A percentile compares a stretch with the other conserved stretches of the same genome.
Evolutionary conservation across 2,797 vertebrate species (phyloP).

Genomic region (Lepus townsendii): DNA sequence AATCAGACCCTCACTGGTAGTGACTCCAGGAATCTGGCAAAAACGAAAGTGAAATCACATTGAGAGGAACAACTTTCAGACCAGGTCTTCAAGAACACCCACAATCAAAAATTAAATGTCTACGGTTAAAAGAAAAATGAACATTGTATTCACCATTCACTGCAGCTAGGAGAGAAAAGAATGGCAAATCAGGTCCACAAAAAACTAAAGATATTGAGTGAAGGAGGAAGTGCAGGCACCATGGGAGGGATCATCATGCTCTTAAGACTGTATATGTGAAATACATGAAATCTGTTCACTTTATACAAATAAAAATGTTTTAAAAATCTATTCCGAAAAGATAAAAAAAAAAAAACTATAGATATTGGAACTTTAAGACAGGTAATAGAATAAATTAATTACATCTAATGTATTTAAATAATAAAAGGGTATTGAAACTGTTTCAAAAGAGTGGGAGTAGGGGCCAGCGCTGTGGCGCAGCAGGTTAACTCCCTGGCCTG

Average conservation of each 20-base stretch:
- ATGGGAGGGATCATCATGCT: too few relatives aligned
- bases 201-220: background rate
- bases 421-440: background rate
- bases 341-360: background rate
- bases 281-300: too few relatives aligned
- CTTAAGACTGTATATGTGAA: too few relatives aligned
- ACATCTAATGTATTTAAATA: background rate
- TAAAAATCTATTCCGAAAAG: too few relatives aligned
- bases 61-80: background rate
- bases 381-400: conserved; percentile 31
- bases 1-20: background rate
- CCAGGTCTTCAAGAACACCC: background rate
- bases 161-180: too few relatives aligned
- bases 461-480: too few relatives aligned
- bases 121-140: conserved; percentile 6
- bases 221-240: too few relatives aligned
- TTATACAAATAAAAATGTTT: too few relatives aligned
- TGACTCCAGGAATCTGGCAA: background rate
- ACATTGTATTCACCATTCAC: too few relatives aligned
- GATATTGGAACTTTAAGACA: background rate
- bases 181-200: too few relatives aligned
- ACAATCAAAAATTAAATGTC: background rate
- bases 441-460: background rate
- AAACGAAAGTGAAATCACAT: background rate
- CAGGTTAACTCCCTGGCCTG: too few relatives aligned